These are phyloP conservation scores for Phalacrocorax pelagicus DNA, from an alignment of 2,113 vertebrate species.

Conservation along the genomic window DNA sequence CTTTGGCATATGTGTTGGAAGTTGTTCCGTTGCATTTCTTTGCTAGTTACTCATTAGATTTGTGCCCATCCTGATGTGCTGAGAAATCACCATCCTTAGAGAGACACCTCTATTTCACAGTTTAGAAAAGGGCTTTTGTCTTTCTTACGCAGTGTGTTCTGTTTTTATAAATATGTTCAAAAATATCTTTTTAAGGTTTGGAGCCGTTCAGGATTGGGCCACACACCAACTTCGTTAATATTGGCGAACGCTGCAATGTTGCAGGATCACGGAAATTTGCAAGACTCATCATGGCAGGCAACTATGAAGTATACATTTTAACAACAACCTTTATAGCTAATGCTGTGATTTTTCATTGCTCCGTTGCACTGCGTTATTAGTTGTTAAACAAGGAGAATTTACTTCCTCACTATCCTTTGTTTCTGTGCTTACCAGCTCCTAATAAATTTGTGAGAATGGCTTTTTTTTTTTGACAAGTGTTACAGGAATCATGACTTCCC, in stretches of 20 bases:
- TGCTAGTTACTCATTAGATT: not conserved
- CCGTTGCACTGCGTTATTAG: not conserved
- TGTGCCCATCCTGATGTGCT: not conserved
- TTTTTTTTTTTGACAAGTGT: not conserved
- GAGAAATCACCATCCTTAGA: not conserved
- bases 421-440: not conserved
- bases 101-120: not conserved
- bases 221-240: conserved; percentile 97
- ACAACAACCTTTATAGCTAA: not conserved
- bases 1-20: not conserved
- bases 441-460: not conserved
- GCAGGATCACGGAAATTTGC: conserved; percentile 94
- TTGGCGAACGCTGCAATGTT: conserved; percentile 96
- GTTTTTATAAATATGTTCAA: not conserved
- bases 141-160: not conserved
- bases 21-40: not conserved
- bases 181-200: conserved; percentile 80
- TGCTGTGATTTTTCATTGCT: not conserved
- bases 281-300: conserved; percentile 90
- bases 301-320: conserved; percentile 86
- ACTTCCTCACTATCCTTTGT: not conserved
- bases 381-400: not conserved
- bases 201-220: conserved; percentile 93
- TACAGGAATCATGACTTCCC: not conserved
- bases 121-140: not conserved